These are phyloP conservation scores for Paraplagusia blochii DNA, from an alignment of 2,113 vertebrate species.

Conservation along the genomic window DNA sequence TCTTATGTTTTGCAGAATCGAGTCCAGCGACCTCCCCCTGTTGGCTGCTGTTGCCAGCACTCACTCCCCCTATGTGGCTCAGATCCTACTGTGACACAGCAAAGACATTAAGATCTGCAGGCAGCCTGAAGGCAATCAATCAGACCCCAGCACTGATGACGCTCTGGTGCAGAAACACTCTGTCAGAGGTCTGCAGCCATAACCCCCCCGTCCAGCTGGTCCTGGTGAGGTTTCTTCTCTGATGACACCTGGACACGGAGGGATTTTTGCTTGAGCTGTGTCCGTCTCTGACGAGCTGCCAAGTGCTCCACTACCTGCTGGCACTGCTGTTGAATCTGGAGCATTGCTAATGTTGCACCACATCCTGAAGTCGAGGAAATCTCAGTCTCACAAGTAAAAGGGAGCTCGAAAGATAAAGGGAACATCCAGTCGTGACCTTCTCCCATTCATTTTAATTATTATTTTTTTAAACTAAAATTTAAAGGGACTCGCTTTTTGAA, in stretches of 20 bases:
- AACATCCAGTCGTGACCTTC: constrained; percentile 19
- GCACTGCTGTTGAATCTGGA: constrained; percentile 31
- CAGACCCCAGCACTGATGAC: not conserved
- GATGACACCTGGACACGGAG: not conserved
- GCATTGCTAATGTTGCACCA: constrained; percentile 47
- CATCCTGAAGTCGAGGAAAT: constrained; percentile 47
- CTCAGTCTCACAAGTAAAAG: constrained; percentile 14
- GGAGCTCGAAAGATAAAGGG: constrained; percentile 13
- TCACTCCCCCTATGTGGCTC: constrained; percentile 96
- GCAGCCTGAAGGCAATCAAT: constrained; percentile 11
- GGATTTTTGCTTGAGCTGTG: constrained; percentile 11
- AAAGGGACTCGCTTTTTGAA: constrained; percentile 41
- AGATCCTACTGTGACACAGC: constrained; percentile 88
- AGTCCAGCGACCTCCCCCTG: constrained; percentile 96
- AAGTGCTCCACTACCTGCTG: not conserved
- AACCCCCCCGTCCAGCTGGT: not conserved
- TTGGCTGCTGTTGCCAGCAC: constrained; percentile 96
- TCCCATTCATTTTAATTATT: constrained; percentile 59
- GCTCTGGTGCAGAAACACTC: not conserved
- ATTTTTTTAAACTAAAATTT: not conserved
- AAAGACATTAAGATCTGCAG: constrained; percentile 35
- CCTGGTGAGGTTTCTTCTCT: constrained; percentile 1
- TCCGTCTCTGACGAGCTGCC: constrained; percentile 18
- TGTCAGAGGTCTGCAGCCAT: too few species aligned
- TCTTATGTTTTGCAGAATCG: constrained; percentile 81